Base-by-base conservation (phyloP, 2,888 invertebrate species). In the Branchipolynoe longqiensis region DNA sequence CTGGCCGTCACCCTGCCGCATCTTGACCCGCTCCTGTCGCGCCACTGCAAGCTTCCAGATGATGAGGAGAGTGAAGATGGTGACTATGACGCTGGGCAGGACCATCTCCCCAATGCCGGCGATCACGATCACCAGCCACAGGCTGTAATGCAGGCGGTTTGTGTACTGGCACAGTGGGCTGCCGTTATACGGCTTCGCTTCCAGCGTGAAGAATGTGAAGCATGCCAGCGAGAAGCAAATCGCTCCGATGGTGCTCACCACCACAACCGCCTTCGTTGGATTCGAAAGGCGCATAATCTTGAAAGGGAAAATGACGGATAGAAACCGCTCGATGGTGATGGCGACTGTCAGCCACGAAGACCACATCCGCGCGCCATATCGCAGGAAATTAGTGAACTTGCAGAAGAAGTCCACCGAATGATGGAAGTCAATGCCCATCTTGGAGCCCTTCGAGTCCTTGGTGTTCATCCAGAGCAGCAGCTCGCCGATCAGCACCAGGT, bases 401-500 rank as follows among this genome's bases (percentile, higher is more conserved):
- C 83, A 83, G 41, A 83, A 78, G 48, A 78, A 78, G 48, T 78
- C 41, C 6, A 78, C 78, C 3, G 78, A 78, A 28, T 78, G 78
- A 33, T 78, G 78, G 31, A 78, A 78, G 78, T 78, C 78, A 22
- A 78, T 28, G 41, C 78, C 78, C 28, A 78, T 41, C 78, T 78
- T 64, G 48, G 33, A 31, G 28, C 69, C 69, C 28, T 14, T 36
- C 22, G n/a, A 2, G 40, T 48, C 69, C 28, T 22, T 22, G 22
- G 84, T 38, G 40, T 84, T 84, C 48, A 84, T 40, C 84, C 84
- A 84, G 33, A 84, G 25, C n/a, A 84, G 69, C 14, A 84, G 54
- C 31, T 84, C 84, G 1, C 84, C 84, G 22, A 69, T 64, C 0
- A 84, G 84, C 25, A 84, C 64, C 36, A 64, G 69, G 54, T 84